Evolutionary conservation across 2,888 invertebrate species (phyloP), one percentile per base, ranked within the genome.

Genomic region (Scotopteryx bipunctaria): DNA sequence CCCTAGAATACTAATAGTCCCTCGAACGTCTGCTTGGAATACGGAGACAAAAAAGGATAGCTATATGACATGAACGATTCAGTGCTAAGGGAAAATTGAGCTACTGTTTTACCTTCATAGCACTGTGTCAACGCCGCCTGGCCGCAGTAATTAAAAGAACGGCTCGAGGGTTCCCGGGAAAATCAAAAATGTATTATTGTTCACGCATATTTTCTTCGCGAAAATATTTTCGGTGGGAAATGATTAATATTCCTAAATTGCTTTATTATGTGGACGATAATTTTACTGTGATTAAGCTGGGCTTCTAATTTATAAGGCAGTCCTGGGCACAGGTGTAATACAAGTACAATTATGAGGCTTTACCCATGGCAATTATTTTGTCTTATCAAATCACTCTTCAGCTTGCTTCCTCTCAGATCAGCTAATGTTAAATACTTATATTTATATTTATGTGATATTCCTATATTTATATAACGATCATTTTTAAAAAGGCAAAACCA

Each of bases 131-230:
- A 54, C 62, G 63, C 73, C 72, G 74, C 68, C 57, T 69, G 66
- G 67, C 64, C 73, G 76, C 66, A 79, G 85, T 86, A 87, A 89
- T 88, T 88, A 88, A 85, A 86, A 85, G 80, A 81, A 78, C 81
- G 66, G 69, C 65, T 62, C 32, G 73, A 74, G 76, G 69, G 72
- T 67, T 69, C 69, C 63, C 64, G 76, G 75, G 76, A 76, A 83
- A 83, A 85, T 83, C 85, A 79, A 82, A 84, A 84, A 82, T 79
- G 25, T 78, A 79, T 75, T 75, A 75, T 84, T 83, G 78, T 83
- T 79, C 79, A 75, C 77, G 74, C 74, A 76, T 67, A 74, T 80
- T 81, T 81, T 78, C 77, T 75, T 74, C 63, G 64, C 54, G 58
- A 60, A 71, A 71, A 73, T 75, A 71, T 76, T 73, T 68, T 67